Evolutionary conservation across 2,113 vertebrate species (phyloP), one percentile per base, ranked within the genome.

Genomic region (Mesoclemmys tuberculata): DNA sequence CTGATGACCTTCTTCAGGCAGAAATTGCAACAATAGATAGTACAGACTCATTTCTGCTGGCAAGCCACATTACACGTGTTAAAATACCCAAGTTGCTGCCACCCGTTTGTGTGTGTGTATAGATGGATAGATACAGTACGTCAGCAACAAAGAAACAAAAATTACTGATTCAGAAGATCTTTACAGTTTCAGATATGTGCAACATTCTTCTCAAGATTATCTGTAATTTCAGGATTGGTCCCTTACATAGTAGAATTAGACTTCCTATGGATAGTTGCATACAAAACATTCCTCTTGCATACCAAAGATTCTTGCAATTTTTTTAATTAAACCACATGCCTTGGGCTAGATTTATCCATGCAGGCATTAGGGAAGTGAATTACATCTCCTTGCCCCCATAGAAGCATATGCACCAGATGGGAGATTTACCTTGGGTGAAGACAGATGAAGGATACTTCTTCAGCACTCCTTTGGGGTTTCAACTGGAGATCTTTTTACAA

Each of bases 1-100:
- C 94, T 94, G 24, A 94, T 87, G 1, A 80, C 87, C 51, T 90
- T 84, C 87, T 80, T 92, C 29, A 56, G 82, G 51, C 29, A 95
- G 78, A 94, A 92, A 96, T 6, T 78, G 31, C 61, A 92, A 74
- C 11, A 91, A 68, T 55, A 93, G 44, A 80, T 88, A 78, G 22
- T 91, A 91, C 4, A 56, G 44, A 75, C 3, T 89, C 19, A 26
- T 82, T 93, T 90, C 55, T 96, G 38, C 55, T 71, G 77, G 89
- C 58, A 91, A 93, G 41, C 12, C 85, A 49, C 3, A 58, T 58
- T 80, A 41, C 29, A 27, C 22, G 55, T 89, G n/a, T 35, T 8
- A 90, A 31, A 94, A 71, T 16, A 71, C 31, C 58, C 86, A 93
- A 55, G 41, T 12, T 29, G 1, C 46, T 81, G 41, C 49, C 91